Base-by-base conservation (phyloP, 2,113 vertebrate genomes). In the Ancistrus triradiatus region DNA sequence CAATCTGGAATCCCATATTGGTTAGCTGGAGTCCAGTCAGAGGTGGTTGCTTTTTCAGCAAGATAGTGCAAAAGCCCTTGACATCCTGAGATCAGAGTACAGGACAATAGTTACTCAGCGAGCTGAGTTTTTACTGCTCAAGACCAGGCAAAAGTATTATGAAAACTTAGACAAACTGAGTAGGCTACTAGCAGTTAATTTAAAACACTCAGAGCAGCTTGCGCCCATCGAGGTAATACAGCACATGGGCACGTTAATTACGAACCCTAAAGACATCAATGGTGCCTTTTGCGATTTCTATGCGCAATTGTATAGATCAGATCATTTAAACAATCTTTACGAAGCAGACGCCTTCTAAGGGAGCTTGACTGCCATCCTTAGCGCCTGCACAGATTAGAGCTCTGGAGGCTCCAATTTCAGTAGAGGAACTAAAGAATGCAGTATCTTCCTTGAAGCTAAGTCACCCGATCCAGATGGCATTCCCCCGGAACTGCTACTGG, bases 391-490 rank as follows among this genome's bases (percentile, higher is more conserved):
- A 44, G 2, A 6, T 15, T 17, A 15, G 17, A 44, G 17, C 3
- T 17, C 7, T 44, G 14, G 42, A 44, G 7, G 42, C 35, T n/a
- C 35, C 53, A n/a, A 37, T 42, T 13, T 13, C 7, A 27, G 4
- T 37, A 7, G 14, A 7, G 7, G 35, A 56, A 56, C n/a, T 22
- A n/a, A 56, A 56, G 17, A 19, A 5, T 19, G 35, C 53, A 11
- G 2, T 56, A 21, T 4, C 18, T 5, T 57, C 37, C 66, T 72
- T 68, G 42, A 31, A 28, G 48, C 33, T 3, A 52, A 52, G 21
- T 15, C 48, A 1, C 47, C 60, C 9, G 15, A 43, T 6, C 11
- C 35, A 7, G 58, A 53, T 27, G 22, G 48, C 27, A 5, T 63
- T 13, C 35, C 35, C 7, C 35, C 48, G 43, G 37, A 63, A 21